A percentile compares a stretch with the other conserved stretches of the same genome.
phyloP scores from a whole-genome alignment of 2,888 invertebrate genomes.

The Panopea generosa region DNA sequence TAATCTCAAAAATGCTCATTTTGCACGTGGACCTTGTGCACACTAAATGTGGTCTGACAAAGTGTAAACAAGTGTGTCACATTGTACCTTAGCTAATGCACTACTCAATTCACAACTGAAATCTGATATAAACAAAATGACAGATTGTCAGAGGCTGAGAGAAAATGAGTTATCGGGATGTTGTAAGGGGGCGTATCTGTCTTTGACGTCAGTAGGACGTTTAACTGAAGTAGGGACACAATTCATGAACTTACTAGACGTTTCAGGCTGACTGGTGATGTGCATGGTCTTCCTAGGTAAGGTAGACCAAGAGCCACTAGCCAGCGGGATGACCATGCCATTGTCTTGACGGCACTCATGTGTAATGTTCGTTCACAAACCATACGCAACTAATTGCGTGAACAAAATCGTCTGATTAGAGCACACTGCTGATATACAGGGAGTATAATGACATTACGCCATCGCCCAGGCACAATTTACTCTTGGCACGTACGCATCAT shows the following conservation, averaged over 20 bases:
- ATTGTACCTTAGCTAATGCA: too few relatives aligned
- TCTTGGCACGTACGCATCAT: background rate
- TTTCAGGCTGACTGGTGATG: too few relatives aligned
- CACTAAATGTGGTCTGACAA: too few relatives aligned
- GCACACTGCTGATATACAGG: constrained; percentile 4
- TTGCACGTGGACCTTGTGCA: too few relatives aligned
- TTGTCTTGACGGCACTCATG: constrained; percentile 8
- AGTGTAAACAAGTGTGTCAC: too few relatives aligned
- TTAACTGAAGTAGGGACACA: constrained; percentile 10
- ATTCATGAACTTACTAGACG: constrained; percentile 7
- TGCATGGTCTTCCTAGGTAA: too few relatives aligned
- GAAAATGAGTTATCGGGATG: constrained; percentile 8
- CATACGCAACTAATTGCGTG: too few relatives aligned
- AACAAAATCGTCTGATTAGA: background rate
- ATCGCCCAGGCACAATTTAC: background rate
- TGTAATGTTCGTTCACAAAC: background rate
- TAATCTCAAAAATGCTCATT: too few relatives aligned
- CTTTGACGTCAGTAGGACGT: constrained; percentile 14
- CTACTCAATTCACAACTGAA: too few relatives aligned
- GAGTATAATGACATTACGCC: background rate
- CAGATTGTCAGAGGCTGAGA: constrained; percentile 14
- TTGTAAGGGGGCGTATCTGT: background rate
- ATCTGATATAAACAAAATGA: too few relatives aligned
- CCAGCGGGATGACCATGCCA: too few relatives aligned
- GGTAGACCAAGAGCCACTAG: too few relatives aligned